phyloP scores from a whole-genome alignment of 2,888 invertebrate genomes.

The Caenorhabditis uteleia region DNA sequence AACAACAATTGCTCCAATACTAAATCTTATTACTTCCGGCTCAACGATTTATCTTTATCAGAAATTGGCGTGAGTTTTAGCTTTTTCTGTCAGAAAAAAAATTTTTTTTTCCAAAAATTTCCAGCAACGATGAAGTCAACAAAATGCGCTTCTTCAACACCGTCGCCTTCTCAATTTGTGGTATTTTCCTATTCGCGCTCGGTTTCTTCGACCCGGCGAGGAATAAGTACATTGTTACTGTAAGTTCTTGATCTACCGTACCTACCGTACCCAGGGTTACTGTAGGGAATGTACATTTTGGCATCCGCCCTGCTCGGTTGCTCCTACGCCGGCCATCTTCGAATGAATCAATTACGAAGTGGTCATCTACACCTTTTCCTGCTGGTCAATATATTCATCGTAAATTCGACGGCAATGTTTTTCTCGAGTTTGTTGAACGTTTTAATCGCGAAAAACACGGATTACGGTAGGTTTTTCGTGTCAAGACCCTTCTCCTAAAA shows the following conservation, averaged over 20 bases:
- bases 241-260: background rate
- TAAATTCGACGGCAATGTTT: conserved; percentile 43
- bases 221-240: conserved; percentile 34
- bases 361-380: conserved; percentile 52
- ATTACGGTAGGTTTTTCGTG: conserved; percentile 41
- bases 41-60: conserved; percentile 22
- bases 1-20: conserved; percentile 32
- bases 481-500: background rate
- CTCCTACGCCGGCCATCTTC: conserved; percentile 41
- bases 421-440: conserved; percentile 48
- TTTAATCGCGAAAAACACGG: conserved; percentile 50
- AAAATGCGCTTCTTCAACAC: conserved; percentile 52
- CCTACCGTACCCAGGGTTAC: background rate
- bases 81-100: background rate
- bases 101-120: conserved; percentile 3
- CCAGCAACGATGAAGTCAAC: conserved; percentile 37
- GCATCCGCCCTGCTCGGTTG: conserved; percentile 50
- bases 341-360: conserved; percentile 43
- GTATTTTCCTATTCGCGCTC: conserved; percentile 42
- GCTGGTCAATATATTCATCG: conserved; percentile 48
- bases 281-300: conserved; percentile 43
- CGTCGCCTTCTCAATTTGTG: conserved; percentile 44
- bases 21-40: conserved; percentile 29
- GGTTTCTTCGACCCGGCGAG: conserved; percentile 43
- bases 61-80: conserved; percentile 33